A percentile compares a stretch with the other conserved stretches of the same genome.
These are phyloP conservation scores for Pediacus dermestoides DNA, from an alignment of 2,888 invertebrate species.

Conservation along the genomic window DNA sequence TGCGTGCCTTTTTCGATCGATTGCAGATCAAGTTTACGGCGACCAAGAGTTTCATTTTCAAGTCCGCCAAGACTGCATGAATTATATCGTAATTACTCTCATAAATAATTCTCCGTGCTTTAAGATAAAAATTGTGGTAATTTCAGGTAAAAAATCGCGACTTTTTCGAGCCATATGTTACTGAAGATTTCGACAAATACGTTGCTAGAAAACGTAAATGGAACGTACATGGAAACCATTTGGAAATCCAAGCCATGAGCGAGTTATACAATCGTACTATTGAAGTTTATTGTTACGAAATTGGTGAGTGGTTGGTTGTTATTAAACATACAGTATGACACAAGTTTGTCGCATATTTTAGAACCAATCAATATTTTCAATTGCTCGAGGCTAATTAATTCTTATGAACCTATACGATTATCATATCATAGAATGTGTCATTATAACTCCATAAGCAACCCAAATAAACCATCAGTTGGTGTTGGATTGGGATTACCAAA, in stretches of 20 bases:
- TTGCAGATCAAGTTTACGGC: conserved; percentile 86
- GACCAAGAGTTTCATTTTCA: conserved; percentile 85
- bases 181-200: conserved; percentile 83
- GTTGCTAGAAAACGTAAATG: conserved; percentile 75
- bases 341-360: conserved; percentile 38
- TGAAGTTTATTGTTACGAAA: conserved; percentile 78
- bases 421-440: conserved; percentile 85
- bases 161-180: conserved; percentile 83
- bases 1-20: conserved; percentile 83
- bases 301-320: conserved; percentile 53
- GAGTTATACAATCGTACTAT: conserved; percentile 86
- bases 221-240: conserved; percentile 83
- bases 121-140: conserved; percentile 7
- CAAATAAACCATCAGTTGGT: conserved; percentile 75
- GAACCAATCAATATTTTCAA: conserved; percentile 87
- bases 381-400: conserved; percentile 65
- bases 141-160: conserved; percentile 77
- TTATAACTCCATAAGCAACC: conserved; percentile 86
- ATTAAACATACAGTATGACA: not conserved
- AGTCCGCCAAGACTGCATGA: conserved; percentile 81
- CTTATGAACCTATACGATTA: conserved; percentile 74
- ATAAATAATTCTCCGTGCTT: not conserved
- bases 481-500: conserved; percentile 81
- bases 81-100: conserved; percentile 71
- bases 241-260: conserved; percentile 87